A percentile compares a stretch with the other conserved stretches of the same genome.
These are phyloP conservation scores for Heliconius eleuchia DNA, from an alignment of 1,140 invertebrate genomes.

Conservation along the genomic window DNA sequence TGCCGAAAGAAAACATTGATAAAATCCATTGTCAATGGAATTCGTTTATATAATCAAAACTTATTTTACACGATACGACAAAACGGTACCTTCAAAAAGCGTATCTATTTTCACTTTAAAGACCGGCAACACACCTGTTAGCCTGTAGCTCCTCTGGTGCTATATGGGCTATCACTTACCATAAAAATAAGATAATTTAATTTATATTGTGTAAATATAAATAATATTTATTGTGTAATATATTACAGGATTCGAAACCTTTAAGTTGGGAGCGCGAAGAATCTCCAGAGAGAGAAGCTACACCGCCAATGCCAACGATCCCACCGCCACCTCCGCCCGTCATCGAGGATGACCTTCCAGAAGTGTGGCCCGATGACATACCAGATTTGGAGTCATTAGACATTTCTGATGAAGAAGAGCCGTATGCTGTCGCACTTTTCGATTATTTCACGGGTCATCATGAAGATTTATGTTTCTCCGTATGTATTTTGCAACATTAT, in stretches of 20 bases:
- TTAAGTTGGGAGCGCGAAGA: slow-evolving; percentile 60
- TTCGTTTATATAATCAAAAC: background rate
- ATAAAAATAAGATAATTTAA: too few relatives aligned
- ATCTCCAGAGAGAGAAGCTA: slow-evolving; percentile 70
- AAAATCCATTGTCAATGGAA: background rate
- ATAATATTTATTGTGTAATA: background rate
- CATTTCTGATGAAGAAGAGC: slow-evolving; percentile 56
- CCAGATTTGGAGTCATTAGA: slow-evolving; percentile 36
- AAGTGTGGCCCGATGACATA: slow-evolving; percentile 61
- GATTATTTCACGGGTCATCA: slow-evolving; percentile 86
- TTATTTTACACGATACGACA: background rate
- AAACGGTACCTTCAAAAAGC: too few relatives aligned
- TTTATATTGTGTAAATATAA: too few relatives aligned
- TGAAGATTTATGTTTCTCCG: slow-evolving; percentile 88
- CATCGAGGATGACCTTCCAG: slow-evolving; percentile 61
- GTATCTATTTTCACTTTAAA: too few relatives aligned
- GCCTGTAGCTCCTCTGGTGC: too few relatives aligned
- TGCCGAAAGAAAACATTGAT: background rate
- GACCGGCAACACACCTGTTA: too few relatives aligned
- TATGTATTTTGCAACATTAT: slow-evolving; percentile 65
- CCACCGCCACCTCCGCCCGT: slow-evolving; percentile 86
- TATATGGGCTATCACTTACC: too few relatives aligned
- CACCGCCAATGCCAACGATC: slow-evolving; percentile 89
- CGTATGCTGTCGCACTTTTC: slow-evolving; percentile 88
- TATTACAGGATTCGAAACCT: slow-evolving; percentile 55